Evolutionary conservation across 2,888 invertebrate species (phyloP).

Genomic region (Cephonodes hylas): DNA sequence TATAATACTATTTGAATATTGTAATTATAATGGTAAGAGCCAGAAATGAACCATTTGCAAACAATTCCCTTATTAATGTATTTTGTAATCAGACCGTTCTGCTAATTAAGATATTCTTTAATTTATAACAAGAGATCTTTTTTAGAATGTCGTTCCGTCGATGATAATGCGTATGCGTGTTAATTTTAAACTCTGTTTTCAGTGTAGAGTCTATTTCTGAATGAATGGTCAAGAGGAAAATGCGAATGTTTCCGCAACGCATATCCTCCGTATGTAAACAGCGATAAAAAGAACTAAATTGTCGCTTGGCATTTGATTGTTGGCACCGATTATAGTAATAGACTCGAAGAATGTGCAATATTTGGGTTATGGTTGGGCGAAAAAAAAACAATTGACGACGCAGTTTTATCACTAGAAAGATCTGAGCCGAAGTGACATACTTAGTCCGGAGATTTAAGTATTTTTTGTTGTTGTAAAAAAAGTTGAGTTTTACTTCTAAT

Average conservation of each 20-base stretch:
- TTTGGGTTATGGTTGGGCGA: background rate
- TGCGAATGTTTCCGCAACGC: conserved; percentile 2
- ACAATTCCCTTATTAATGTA: too few relatives aligned
- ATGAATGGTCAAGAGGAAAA: conserved; percentile 8
- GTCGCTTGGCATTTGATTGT: background rate
- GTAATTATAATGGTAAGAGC: too few relatives aligned
- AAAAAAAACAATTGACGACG: background rate
- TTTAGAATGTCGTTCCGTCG: background rate
- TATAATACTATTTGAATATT: too few relatives aligned
- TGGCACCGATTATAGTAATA: background rate
- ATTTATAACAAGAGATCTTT: background rate
- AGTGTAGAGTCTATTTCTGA: background rate
- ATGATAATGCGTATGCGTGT: background rate
- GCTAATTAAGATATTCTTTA: too few relatives aligned
- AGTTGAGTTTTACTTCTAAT: too few relatives aligned
- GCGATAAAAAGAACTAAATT: background rate
- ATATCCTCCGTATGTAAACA: background rate
- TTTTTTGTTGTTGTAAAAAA: too few relatives aligned
- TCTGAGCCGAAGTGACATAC: too few relatives aligned
- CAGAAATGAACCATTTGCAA: too few relatives aligned
- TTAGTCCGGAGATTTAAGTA: background rate
- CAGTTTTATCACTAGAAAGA: background rate
- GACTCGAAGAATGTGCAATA: background rate
- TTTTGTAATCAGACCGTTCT: too few relatives aligned
- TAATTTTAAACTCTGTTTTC: background rate